A percentile compares a stretch with the other conserved stretches of the same genome.
Conservation (phyloP, 1,140 invertebrate species). For the Bombus pyrosoma region DNA sequence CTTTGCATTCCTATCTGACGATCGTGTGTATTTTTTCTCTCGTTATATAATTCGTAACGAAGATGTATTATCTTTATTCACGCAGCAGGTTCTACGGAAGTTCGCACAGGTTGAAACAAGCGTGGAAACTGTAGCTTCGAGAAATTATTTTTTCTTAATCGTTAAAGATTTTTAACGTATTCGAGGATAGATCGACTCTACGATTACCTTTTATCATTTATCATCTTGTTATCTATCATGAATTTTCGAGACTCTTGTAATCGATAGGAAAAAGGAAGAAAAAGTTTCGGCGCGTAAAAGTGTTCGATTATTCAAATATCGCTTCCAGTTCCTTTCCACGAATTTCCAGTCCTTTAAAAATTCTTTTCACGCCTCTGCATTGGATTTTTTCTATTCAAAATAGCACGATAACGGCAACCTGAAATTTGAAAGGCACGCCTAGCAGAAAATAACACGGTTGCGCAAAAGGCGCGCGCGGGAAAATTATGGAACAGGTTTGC, state of each 20-base stretch:
- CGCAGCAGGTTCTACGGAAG: not conserved
- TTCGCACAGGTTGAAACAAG: too few relatives aligned
- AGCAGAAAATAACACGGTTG: conserved; percentile 4
- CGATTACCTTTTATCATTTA: too few relatives aligned
- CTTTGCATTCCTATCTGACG: not conserved
- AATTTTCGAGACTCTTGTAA: too few relatives aligned
- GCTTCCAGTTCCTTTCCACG: too few relatives aligned
- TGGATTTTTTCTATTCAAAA: not conserved
- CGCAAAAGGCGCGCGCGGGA: not conserved
- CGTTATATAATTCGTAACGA: not conserved
- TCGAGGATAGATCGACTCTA: too few relatives aligned
- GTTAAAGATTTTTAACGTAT: too few relatives aligned
- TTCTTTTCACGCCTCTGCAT: too few relatives aligned
- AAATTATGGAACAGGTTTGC: conserved; percentile 13
- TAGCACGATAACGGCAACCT: not conserved
- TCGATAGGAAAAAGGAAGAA: too few relatives aligned
- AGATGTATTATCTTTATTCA: not conserved
- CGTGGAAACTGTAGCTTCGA: too few relatives aligned
- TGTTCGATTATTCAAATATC: not conserved
- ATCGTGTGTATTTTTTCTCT: not conserved
- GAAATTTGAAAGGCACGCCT: not conserved
- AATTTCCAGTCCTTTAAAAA: not conserved
- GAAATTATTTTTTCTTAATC: too few relatives aligned
- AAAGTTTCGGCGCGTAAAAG: too few relatives aligned
- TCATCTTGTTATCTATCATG: too few relatives aligned